Conservation (phyloP, 2,797 vertebrate species). For the Coendou prehensilis region DNA sequence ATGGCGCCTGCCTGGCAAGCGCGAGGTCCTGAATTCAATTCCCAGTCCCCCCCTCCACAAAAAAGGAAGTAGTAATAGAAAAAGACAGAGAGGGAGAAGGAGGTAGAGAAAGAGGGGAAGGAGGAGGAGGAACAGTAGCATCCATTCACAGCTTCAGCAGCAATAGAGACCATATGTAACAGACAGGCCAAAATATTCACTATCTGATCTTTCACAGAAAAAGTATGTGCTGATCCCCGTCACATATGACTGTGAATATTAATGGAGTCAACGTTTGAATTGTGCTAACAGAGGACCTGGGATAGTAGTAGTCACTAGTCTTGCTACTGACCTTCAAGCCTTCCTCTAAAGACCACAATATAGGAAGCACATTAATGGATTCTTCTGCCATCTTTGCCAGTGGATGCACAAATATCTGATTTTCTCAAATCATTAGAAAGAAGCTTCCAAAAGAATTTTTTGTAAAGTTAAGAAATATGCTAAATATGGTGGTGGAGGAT, state of each 20-base stretch:
- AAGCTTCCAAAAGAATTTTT: neutral
- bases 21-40: no score
- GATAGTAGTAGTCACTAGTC: neutral
- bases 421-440: slow-evolving; percentile 41
- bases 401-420: neutral
- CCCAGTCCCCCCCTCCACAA: no score
- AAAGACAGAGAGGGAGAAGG: neutral
- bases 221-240: neutral
- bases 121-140: fast-evolving
- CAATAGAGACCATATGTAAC: neutral
- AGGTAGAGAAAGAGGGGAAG: fast-evolving
- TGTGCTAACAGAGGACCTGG: neutral
- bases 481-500: neutral
- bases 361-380: neutral
- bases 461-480: neutral
- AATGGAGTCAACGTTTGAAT: neutral
- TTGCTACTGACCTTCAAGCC: neutral
- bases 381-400: neutral
- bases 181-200: neutral
- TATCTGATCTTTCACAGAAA: neutral
- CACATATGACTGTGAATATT: neutral
- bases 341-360: neutral
- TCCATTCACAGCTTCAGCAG: neutral
- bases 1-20: no score
- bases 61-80: neutral